Evolutionary conservation across 2,888 invertebrate genomes (phyloP).

Genomic region (Drosophila mettleri): DNA sequence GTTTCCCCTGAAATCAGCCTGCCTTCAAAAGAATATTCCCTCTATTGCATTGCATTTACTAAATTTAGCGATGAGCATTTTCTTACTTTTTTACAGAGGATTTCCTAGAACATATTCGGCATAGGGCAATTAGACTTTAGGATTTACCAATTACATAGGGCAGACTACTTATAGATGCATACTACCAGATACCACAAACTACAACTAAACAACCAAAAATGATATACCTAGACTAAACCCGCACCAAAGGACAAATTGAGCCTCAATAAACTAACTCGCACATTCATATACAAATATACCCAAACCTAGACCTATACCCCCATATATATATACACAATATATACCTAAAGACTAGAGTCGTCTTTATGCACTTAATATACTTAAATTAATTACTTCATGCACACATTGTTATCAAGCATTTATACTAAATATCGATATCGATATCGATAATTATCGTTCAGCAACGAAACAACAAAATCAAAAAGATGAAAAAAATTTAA

Average conservation of each 20-base stretch:
- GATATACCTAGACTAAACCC: conserved; percentile 27
- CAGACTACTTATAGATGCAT: neutral
- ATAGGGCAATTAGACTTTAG: conserved; percentile 1
- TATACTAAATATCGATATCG: conserved; percentile 16
- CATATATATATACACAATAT: conserved; percentile 4
- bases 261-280: conserved; percentile 54
- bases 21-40: neutral
- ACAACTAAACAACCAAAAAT: neutral
- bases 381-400: conserved; percentile 33
- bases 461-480: conserved; percentile 15
- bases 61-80: conserved; percentile 22
- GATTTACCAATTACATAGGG: conserved; percentile 1
- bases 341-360: conserved; percentile 3
- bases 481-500: neutral
- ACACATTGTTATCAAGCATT: conserved; percentile 39
- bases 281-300: conserved; percentile 7
- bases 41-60: conserved; percentile 53
- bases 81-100: conserved; percentile 39
- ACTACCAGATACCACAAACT: conserved; percentile 17
- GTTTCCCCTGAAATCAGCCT: neutral
- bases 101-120: conserved; percentile 23
- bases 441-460: conserved; percentile 28
- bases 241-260: conserved; percentile 71
- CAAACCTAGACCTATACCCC: conserved; percentile 3
- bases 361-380: conserved; percentile 17